Evolutionary conservation across 2,113 vertebrate species (phyloP).

Genomic region (Emberiza fucata): DNA sequence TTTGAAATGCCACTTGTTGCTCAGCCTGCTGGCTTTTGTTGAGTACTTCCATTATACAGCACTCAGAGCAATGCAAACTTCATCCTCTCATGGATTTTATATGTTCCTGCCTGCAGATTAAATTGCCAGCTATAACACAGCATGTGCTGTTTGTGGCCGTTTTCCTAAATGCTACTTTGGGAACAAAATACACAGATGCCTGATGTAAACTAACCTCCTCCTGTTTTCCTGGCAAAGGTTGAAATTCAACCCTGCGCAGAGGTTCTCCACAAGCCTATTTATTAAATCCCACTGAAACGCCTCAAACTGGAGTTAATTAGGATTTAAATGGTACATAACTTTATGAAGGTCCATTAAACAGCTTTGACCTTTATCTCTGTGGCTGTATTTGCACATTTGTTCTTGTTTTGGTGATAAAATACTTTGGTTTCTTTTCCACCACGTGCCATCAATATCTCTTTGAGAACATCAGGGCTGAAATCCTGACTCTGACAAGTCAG

Average conservation of each 20-base stretch:
- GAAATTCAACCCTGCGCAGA: conserved; percentile 14
- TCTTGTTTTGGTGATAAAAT: conserved; percentile 1
- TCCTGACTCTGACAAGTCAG: not conserved
- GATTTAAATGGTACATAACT: conserved; percentile 26
- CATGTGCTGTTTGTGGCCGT: conserved; percentile 10
- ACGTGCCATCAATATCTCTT: not conserved
- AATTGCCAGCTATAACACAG: conserved; percentile 50
- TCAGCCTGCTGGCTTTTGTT: not conserved
- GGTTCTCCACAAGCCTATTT: not conserved
- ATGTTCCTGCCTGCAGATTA: conserved; percentile 37
- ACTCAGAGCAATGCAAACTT: not conserved
- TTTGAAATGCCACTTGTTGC: conserved; percentile 47
- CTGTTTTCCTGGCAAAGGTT: not conserved
- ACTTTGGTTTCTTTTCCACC: not conserved
- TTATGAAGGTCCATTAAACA: conserved; percentile 15
- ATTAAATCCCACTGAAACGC: conserved; percentile 16
- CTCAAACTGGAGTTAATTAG: conserved; percentile 19
- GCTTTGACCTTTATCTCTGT: conserved; percentile 1
- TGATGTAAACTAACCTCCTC: conserved; percentile 25
- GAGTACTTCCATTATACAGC: not conserved
- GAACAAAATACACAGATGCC: conserved; percentile 41
- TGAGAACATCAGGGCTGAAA: not conserved
- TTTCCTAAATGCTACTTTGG: conserved; percentile 36
- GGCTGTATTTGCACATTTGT: not conserved
- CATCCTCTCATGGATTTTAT: not conserved